Conservation (phyloP, 1,140 invertebrate genomes). For the Venturia canescens region DNA sequence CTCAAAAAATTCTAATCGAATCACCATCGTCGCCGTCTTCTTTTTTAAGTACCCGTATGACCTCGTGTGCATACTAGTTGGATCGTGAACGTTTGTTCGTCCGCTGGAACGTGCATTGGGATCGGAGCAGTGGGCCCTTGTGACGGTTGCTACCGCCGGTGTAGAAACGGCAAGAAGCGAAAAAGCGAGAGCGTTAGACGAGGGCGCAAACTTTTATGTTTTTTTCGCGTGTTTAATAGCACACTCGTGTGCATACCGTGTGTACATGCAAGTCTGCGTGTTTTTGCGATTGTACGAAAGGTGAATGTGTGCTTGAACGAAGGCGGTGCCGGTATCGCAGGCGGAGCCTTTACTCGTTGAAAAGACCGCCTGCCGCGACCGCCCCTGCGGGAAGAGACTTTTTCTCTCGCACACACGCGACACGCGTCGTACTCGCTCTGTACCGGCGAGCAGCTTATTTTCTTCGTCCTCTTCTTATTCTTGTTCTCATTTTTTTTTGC, state of each 20-base stretch:
- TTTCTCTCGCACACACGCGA: slow-evolving; percentile 23
- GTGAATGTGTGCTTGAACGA: slow-evolving; percentile 33
- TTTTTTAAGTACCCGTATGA: too few relatives aligned
- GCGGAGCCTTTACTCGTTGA: slow-evolving; percentile 62
- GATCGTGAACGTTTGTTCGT: neutral
- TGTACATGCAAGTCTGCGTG: slow-evolving; percentile 3
- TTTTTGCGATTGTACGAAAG: slow-evolving; percentile 54
- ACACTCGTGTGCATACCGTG: neutral
- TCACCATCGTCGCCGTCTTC: neutral
- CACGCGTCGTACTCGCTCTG: slow-evolving; percentile 12
- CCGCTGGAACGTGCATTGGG: neutral
- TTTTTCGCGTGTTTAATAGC: slow-evolving; percentile 14
- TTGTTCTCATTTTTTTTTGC: neutral
- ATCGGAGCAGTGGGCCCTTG: neutral
- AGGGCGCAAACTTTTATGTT: slow-evolving; percentile 18
- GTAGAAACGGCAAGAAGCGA: neutral
- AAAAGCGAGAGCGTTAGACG: neutral
- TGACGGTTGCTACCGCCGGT: neutral
- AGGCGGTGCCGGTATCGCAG: slow-evolving; percentile 56
- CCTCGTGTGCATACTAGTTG: neutral
- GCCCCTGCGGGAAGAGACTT: slow-evolving; percentile 54
- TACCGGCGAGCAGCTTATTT: slow-evolving; percentile 12
- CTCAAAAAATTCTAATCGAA: too few relatives aligned
- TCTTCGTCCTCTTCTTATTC: neutral
- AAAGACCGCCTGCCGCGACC: slow-evolving; percentile 65